Conservation (phyloP, 1,140 invertebrate species). For the Bombus sylvicola region DNA sequence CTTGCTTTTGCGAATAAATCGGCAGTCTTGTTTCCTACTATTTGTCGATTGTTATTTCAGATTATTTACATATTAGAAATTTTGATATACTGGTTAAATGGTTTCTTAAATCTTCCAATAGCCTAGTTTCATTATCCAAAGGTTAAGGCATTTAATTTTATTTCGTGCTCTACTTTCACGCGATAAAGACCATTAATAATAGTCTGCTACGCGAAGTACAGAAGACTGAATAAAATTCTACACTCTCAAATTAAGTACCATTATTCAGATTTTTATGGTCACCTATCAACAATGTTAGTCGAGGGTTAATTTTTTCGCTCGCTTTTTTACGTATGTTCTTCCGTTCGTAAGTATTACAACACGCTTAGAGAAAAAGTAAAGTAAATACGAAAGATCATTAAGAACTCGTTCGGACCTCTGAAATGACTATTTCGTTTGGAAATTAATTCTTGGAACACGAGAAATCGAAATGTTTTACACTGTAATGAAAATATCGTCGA, state of each 20-base stretch:
- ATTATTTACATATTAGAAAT: neutral
- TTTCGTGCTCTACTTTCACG: neutral
- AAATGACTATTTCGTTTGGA: neutral
- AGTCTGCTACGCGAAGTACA: neutral
- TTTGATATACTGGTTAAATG: neutral
- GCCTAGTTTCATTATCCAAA: neutral
- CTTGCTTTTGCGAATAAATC: neutral
- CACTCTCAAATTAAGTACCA: neutral
- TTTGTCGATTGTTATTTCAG: neutral
- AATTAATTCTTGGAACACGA: neutral
- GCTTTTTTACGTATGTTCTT: neutral
- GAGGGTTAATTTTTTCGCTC: neutral
- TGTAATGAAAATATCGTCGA: neutral
- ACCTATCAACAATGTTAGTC: neutral
- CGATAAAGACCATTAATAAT: neutral
- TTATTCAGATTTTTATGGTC: neutral
- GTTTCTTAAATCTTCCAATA: neutral
- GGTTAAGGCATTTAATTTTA: neutral
- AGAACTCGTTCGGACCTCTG: neutral
- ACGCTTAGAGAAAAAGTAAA: neutral
- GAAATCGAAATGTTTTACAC: neutral
- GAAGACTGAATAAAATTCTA: neutral
- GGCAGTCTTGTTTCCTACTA: neutral
- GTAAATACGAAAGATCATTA: neutral
- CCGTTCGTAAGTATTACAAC: neutral